Base-by-base conservation (phyloP, 2,113 vertebrate genomes). In the Vulpes ferrilata region DNA sequence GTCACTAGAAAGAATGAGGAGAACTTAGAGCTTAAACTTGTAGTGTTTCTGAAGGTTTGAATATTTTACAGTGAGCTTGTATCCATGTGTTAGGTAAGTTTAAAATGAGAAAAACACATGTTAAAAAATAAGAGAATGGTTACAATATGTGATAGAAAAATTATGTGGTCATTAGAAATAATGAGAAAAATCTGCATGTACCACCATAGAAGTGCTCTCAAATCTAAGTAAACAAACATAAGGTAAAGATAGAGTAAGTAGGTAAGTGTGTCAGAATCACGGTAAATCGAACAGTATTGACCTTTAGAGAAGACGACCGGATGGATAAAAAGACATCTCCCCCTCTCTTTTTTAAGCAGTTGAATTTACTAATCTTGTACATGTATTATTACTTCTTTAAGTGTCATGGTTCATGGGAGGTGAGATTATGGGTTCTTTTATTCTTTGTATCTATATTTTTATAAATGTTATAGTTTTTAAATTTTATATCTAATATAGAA, bases 201-300 rank as follows among this genome's bases (percentile, higher is more conserved):
- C 20, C 38, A 62, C 57, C 73, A 51, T 85, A 30, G 65, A 48
- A 93, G 17, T 79, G 64, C 38, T 74, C 27, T 57, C 87, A 92
- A 60, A 53, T 91, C 57, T 94, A 83, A 83, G 13, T 74, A 51
- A 94, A 86, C 35, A 71, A 64, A 96, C 91, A 55, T 57, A 65
- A 76, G 57, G 19, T 74, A 30, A 96, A 85, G 23, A 84, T 32
- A 81, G 48, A 78, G 85, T 73, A 80, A 43, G 62, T 64, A 32
- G 43, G 11, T 78, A 71, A 76, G 20, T 60, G 15, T 93, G 5
- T 93, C 65, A 90, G 57, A 85, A 59, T 84, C 64, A 51, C 55
- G 64, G 43, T 90, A 94, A 97, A 84, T 91, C 71, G 80, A 96
- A 76, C 35, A 60, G 8, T 69, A 19, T 86, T 94, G 78, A 71